Conservation (phyloP, 2,888 invertebrate genomes). For the Thalpophila matura region DNA sequence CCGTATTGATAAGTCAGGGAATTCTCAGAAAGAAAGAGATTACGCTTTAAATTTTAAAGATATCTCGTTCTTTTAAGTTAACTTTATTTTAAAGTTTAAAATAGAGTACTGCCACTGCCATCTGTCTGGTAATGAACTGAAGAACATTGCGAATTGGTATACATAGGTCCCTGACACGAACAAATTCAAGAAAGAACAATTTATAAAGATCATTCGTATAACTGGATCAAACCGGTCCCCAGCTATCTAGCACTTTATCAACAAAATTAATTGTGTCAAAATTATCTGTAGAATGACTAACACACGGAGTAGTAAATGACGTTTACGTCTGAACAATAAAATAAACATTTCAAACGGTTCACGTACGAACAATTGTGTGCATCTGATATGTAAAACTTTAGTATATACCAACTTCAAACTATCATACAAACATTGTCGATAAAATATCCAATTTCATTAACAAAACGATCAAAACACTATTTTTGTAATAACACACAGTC, state of each 20-base stretch:
- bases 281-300: constrained; percentile 45
- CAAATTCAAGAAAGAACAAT: constrained; percentile 10
- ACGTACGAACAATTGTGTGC: constrained; percentile 23
- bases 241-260: constrained; percentile 32
- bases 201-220: constrained; percentile 9
- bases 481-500: constrained; percentile 29
- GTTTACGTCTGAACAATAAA: constrained; percentile 14
- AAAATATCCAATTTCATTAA: constrained; percentile 37
- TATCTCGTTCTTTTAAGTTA: no score
- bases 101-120: no score
- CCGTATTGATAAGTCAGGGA: not conserved
- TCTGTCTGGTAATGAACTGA: no score
- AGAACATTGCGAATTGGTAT: not conserved
- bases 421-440: constrained; percentile 32
- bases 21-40: not conserved
- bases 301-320: not conserved
- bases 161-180: not conserved
- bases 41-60: no score
- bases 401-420: constrained; percentile 34
- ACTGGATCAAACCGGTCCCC: constrained; percentile 26
- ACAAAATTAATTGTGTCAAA: constrained; percentile 32
- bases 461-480: constrained; percentile 27
- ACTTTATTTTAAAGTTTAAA: not conserved
- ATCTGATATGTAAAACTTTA: constrained; percentile 59
- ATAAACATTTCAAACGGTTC: not conserved